Percentiles rank a stretch among this genome's conserved stretches.
phyloP scores from a whole-genome alignment of 2,113 vertebrate species.

The Orthonyx spaldingii region DNA sequence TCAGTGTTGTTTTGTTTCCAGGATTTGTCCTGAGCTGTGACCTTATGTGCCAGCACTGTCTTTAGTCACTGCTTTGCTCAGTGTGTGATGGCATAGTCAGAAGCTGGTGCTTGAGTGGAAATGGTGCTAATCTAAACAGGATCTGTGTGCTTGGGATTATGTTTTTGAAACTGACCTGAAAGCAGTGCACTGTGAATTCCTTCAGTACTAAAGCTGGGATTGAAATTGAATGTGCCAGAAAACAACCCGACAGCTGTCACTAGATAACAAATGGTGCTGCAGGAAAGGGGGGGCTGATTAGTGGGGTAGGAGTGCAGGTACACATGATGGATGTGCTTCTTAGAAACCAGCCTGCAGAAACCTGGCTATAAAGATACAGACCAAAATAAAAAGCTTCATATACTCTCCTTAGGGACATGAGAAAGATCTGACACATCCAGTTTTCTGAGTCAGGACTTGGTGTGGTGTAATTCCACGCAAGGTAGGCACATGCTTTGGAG shows the following conservation, averaged over 20 bases:
- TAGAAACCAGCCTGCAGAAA: not conserved
- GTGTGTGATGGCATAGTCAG: accelerated
- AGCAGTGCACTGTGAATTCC: not conserved
- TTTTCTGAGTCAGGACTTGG: not conserved
- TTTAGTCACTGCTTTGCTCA: not conserved
- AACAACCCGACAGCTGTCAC: not conserved
- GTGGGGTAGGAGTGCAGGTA: not conserved
- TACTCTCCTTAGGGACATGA: not conserved
- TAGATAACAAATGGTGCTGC: not conserved
- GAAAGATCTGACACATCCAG: not conserved
- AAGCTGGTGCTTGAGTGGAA: not conserved
- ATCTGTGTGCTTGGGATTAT: not conserved
- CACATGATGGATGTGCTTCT: not conserved
- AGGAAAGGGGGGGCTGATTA: not conserved
- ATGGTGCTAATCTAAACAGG: not conserved
- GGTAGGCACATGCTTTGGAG: not conserved
- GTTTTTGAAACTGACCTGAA: not conserved
- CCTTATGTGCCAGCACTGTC: not conserved
- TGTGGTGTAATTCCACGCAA: not conserved
- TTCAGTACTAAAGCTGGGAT: not conserved
- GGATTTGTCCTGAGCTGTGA: not conserved
- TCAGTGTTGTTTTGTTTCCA: not conserved
- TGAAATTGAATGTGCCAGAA: not conserved
- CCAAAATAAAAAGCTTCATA: not conserved
- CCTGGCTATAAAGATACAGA: not conserved